Base-by-base conservation (phyloP, 2,797 vertebrate species). In the Phaenicophaeus curvirostris region DNA sequence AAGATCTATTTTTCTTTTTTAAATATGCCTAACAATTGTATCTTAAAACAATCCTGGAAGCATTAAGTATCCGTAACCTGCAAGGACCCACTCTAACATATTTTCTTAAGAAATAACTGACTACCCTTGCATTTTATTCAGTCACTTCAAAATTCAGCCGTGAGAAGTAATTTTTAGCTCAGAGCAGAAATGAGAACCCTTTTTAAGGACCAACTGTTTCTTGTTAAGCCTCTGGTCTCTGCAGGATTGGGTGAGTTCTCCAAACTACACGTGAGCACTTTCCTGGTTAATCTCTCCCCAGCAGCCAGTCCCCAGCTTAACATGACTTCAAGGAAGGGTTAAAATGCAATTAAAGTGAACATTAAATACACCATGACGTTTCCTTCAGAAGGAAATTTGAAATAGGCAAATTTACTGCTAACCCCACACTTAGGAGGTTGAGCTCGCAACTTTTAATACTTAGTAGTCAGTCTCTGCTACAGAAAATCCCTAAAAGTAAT, bases 11-110 rank as follows among this genome's bases (percentile, higher is more conserved):
- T 66, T 77, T 91, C 58, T 72, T 93, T 95, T 93, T 94, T 51
- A 94, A 95, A 94, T 90, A 93, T 83, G 87, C 66, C 31, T 78
- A 95, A 94, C 96, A 96, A 96, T 91, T 89, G 94, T 91, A 87
- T 94, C 89, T 96, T 27, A 85, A 88, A 97, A 96, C 95, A 94
- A 95, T 96, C 89, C 90, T 57, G 82, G 86, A 72, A 88, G 76
- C 55, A 31, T 41, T 15, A 58, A 76, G 65, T 85, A 89, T 92
- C 94, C 95, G 46, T 68, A 93, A 58, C 71, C 67, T 71, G 65
- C 87, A 87, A 94, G 63, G 80, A 91, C 91, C 33, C 25, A 23
- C 80, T 86, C 53, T 35, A 39, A 86, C 79, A 65, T 86, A 76
- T 61, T 94, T 93, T 91, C 77, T 53, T 46, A 67, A 73, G 63